These are phyloP conservation scores for Sipha flava DNA, from an alignment of 1,140 invertebrate species.

Conservation along the genomic window DNA sequence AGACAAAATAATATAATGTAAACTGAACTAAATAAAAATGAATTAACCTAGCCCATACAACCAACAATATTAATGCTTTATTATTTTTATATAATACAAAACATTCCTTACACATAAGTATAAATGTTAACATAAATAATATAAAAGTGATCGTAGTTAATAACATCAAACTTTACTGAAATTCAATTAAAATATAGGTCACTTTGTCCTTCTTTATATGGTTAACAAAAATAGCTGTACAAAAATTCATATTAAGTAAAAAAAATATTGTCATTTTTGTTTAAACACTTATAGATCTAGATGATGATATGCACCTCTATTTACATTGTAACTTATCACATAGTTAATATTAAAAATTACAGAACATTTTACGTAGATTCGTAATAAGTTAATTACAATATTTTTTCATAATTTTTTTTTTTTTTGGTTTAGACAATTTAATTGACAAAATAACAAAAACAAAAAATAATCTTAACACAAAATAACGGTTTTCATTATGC, in stretches of 20 bases:
- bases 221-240: slow-evolving; percentile 31
- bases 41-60: slow-evolving; percentile 32
- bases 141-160: slow-evolving; percentile 26
- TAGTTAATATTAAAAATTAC: slow-evolving; percentile 19
- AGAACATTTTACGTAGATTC: not conserved
- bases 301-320: slow-evolving; percentile 29
- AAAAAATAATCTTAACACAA: slow-evolving; percentile 14
- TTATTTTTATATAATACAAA: slow-evolving; percentile 15
- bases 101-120: slow-evolving; percentile 19
- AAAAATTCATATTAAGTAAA: slow-evolving; percentile 28
- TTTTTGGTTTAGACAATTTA: slow-evolving; percentile 17
- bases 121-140: slow-evolving; percentile 30
- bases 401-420: not conserved
- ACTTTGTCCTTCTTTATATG: not conserved
- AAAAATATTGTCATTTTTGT: slow-evolving; percentile 30
- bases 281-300: slow-evolving; percentile 13
- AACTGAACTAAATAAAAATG: slow-evolving; percentile 25
- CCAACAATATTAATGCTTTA: slow-evolving; percentile 28
- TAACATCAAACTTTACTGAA: not conserved
- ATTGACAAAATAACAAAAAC: slow-evolving; percentile 29
- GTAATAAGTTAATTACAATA: not conserved
- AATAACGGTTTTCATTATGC: not conserved
- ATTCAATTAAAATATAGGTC: not conserved
- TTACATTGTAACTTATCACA: slow-evolving; percentile 32
- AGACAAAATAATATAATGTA: slow-evolving; percentile 29